A percentile compares a stretch with the other conserved stretches of the same genome.
Evolutionary conservation across 2,888 invertebrate genomes (phyloP).

Genomic region (Polyommatus iphigenia): DNA sequence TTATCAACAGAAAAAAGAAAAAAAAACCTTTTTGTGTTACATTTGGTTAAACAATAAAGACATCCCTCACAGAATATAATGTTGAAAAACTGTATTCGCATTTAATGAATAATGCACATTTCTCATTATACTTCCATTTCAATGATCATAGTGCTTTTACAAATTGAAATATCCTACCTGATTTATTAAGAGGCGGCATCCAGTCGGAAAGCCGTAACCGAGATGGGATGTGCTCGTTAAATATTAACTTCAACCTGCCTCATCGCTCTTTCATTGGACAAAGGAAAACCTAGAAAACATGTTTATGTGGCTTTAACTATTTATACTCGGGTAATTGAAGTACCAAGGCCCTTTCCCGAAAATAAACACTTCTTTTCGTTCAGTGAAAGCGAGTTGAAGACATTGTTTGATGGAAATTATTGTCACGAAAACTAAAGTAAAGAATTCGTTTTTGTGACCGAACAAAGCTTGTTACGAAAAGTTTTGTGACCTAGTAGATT

Average conservation of each 20-base stretch:
- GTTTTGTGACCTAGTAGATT: not conserved
- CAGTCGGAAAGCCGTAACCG: slow-evolving; percentile 28
- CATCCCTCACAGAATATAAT: not conserved
- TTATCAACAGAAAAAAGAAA: no score
- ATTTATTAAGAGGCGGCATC: slow-evolving; percentile 22
- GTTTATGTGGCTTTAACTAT: slow-evolving; percentile 22
- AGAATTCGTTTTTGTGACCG: no score
- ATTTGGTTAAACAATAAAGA: not conserved
- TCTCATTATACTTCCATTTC: not conserved
- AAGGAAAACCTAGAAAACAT: slow-evolving; percentile 12
- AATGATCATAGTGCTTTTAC: slow-evolving; percentile 15
- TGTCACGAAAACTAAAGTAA: no score
- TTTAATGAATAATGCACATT: not conserved
- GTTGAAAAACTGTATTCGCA: not conserved
- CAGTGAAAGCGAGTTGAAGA: not conserved
- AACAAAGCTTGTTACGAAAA: not conserved
- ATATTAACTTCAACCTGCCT: slow-evolving; percentile 22
- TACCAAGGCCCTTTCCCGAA: not conserved
- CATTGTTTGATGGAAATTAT: not conserved
- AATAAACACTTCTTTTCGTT: slow-evolving; percentile 1
- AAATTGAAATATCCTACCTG: slow-evolving; percentile 24
- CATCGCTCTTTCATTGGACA: slow-evolving; percentile 28
- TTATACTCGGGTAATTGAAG: slow-evolving; percentile 14
- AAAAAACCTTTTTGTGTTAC: not conserved
- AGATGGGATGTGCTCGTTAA: slow-evolving; percentile 26